Percentiles rank a stretch among this genome's conserved stretches.
These are phyloP conservation scores for Shinisaurus crocodilurus DNA, from an alignment of 2,113 vertebrate species.

Conservation along the genomic window DNA sequence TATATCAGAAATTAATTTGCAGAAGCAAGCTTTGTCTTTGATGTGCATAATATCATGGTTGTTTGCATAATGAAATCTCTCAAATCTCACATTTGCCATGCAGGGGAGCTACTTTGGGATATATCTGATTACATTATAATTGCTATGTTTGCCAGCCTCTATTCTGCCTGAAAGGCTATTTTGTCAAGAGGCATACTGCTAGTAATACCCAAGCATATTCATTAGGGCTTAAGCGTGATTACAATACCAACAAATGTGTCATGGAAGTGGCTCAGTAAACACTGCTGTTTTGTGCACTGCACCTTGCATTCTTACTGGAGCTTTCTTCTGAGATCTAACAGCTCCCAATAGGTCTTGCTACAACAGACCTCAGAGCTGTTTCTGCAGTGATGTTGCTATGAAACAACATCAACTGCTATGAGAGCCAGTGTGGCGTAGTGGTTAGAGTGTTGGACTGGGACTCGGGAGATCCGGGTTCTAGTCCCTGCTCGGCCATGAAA, in stretches of 20 bases:
- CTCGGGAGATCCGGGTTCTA: no score
- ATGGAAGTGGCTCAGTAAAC: conserved; percentile 33
- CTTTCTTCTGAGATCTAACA: conserved; percentile 67
- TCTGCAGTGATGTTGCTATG: conserved; percentile 62
- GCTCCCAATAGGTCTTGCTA: conserved; percentile 61
- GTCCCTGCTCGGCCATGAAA: no score
- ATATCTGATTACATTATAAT: conserved; percentile 65
- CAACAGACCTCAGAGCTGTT: conserved; percentile 59
- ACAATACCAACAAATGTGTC: conserved; percentile 28
- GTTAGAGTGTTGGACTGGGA: no score
- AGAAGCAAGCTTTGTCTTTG: conserved; percentile 52
- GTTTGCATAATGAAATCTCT: conserved; percentile 34
- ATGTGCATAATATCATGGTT: conserved; percentile 50
- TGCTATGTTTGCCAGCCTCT: conserved; percentile 44
- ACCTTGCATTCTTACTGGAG: conserved; percentile 50
- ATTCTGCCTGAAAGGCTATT: conserved; percentile 44
- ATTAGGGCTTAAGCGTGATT: conserved; percentile 62
- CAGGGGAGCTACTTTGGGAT: conserved; percentile 44
- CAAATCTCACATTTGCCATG: conserved; percentile 62
- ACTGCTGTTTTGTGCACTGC: conserved; percentile 11
- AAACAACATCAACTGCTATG: conserved; percentile 63
- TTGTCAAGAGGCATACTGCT: conserved; percentile 42
- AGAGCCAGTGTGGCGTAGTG: no score
- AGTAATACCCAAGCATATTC: conserved; percentile 61
- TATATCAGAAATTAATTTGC: not conserved